These are phyloP conservation scores for Molossus molossus DNA, from an alignment of 2,797 vertebrate species.

Conservation along the genomic window DNA sequence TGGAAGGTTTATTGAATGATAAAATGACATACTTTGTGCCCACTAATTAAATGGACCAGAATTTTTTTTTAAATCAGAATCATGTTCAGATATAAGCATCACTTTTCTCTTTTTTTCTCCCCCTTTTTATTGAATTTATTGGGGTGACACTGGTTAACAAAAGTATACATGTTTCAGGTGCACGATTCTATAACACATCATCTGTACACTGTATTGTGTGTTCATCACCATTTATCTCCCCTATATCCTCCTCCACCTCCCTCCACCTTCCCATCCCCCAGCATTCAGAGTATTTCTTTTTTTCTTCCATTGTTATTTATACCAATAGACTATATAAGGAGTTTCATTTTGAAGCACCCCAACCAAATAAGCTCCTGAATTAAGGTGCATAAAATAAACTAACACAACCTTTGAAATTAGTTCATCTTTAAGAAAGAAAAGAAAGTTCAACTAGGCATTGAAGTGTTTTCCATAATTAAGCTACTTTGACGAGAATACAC, in stretches of 20 bases:
- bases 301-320: background rate
- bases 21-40: background rate
- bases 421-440: conserved; percentile 67
- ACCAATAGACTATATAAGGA: background rate
- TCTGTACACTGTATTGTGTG: no score
- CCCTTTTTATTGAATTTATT: no score
- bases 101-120: background rate
- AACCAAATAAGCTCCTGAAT: background rate
- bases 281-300: no score
- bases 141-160: no score
- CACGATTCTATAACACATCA: no score
- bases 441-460: conserved; percentile 16
- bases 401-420: conserved; percentile 46
- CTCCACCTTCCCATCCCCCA: no score
- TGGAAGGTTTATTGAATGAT: background rate
- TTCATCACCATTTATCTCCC: no score
- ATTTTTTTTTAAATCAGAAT: background rate
- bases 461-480: conserved; percentile 70
- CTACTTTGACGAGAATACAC: conserved; percentile 64
- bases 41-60: background rate
- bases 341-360: background rate
- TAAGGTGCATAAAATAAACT: background rate
- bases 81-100: background rate
- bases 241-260: no score
- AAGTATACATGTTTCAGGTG: no score